Conservation (phyloP, 1,140 invertebrate genomes). For the Tetragnatha versicolor region DNA sequence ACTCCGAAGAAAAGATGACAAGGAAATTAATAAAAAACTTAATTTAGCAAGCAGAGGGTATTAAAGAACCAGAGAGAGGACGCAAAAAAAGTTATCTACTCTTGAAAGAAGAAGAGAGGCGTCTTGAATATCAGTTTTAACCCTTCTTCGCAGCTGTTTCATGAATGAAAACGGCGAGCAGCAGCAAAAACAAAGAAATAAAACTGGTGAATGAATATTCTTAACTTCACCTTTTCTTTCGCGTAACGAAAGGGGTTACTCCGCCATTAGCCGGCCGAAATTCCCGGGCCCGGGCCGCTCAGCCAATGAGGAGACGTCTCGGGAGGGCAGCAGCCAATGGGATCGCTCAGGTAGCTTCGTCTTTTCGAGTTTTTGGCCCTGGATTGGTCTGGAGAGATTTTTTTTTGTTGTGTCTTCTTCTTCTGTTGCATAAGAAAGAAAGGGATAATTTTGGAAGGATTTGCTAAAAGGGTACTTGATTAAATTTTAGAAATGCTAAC, state of each 20-base stretch:
- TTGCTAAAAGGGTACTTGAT: constrained; percentile 9
- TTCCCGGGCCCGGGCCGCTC: constrained; percentile 19
- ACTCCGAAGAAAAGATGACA: not conserved
- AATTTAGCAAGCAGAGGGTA: constrained; percentile 19
- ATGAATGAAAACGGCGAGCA: constrained; percentile 29
- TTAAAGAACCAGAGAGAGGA: not conserved
- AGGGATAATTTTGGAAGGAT: not conserved
- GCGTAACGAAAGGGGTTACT: constrained; percentile 26
- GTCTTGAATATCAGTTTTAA: constrained; percentile 40
- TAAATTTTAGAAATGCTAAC: not conserved
- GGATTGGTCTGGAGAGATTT: not conserved
- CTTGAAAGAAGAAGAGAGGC: not conserved
- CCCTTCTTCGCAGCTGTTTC: constrained; percentile 19
- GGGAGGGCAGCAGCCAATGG: not conserved
- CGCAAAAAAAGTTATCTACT: constrained; percentile 16
- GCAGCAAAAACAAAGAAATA: constrained; percentile 12
- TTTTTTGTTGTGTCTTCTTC: constrained; percentile 18
- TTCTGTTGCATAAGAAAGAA: not conserved
- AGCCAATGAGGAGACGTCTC: constrained; percentile 8
- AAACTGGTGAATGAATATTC: constrained; percentile 42
- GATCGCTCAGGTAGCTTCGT: not conserved
- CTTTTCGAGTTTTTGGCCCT: constrained; percentile 17
- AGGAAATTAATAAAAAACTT: constrained; percentile 10
- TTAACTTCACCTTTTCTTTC: constrained; percentile 34
- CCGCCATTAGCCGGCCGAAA: not conserved